Evolutionary conservation across 2,113 vertebrate genomes (phyloP), one percentile per base, ranked within the genome.

Genomic region (Elachura formosa): DNA sequence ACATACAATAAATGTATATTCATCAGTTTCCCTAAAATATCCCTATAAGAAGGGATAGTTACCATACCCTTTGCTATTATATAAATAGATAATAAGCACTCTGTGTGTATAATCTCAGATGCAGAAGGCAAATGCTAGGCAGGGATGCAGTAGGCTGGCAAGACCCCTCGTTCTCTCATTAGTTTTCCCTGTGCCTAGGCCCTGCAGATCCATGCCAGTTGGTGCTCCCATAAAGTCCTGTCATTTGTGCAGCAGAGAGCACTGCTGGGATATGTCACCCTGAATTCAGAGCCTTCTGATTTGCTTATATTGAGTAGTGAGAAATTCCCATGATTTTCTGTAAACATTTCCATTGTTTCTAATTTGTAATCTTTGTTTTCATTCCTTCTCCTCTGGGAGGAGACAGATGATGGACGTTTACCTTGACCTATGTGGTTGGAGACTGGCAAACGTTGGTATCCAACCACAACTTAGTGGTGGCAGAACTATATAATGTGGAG

Each of bases 121-220:
- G 15, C 45, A 62, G 58, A 16, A 58, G n/a, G 25, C 4, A 41
- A 56, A 52, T 8, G 68, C 55, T 17, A 79, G 58, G 23, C n/a
- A 85, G 49, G 56, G 23, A 21, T 33, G 33, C 55, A 79, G 45
- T 1, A 64, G 62, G 62, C 62, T 84, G 38, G 14, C 49, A 49
- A 23, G 29, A 85, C 24, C 14, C 23, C 31, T 59, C 58, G 36
- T 11, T 25, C 7, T 66, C 55, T 10, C 36, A 11, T 13, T 38
- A 15, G 34, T 41, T 76, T 63, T 61, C 23, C 15, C 41, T 1
- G 1, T 51, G 29, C 16, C 38, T 31, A 12, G 18, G 8, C 26
- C 29, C 20, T 4, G 4, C 31, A 73, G 14, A 34, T 33, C 25
- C 3, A 2, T 40, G 18, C 7, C 4, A 4, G 0, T 4, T 19